Evolutionary conservation across 2,113 vertebrate genomes (phyloP).

Genomic region (Mormyrus lacerda): DNA sequence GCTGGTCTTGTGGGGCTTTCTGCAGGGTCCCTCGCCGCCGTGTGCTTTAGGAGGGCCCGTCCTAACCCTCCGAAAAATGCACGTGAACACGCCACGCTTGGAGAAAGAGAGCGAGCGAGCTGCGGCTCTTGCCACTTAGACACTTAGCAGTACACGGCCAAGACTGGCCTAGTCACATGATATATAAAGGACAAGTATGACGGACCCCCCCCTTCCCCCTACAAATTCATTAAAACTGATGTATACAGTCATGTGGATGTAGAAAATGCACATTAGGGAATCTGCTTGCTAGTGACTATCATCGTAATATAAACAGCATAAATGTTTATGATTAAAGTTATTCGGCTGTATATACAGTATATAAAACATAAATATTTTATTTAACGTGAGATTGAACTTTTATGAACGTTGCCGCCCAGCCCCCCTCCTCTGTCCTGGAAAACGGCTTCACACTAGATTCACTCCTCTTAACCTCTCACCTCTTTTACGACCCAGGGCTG

Average conservation of each 20-base stretch:
- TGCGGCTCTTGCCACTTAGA: background rate
- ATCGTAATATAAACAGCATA: background rate
- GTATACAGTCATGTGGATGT: background rate
- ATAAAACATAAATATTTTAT: background rate
- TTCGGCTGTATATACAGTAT: background rate
- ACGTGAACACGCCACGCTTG: constrained; percentile 7
- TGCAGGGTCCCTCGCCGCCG: constrained; percentile 44
- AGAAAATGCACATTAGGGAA: background rate
- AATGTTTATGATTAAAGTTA: background rate
- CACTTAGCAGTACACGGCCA: background rate
- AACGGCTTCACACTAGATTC: background rate
- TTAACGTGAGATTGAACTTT: background rate
- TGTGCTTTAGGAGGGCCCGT: constrained; percentile 34
- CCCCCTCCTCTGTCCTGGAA: no score
- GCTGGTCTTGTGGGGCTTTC: constrained; percentile 48
- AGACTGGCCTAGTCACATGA: background rate
- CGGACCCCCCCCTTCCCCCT: background rate
- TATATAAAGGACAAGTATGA: background rate
- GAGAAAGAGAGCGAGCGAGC: background rate
- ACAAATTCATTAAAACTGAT: background rate
- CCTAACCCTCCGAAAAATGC: constrained; percentile 29
- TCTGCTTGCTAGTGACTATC: background rate
- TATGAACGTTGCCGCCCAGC: background rate
- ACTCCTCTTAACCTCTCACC: background rate
- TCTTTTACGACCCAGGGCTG: background rate